Percentiles rank a stretch among this genome's conserved stretches.
phyloP scores from a whole-genome alignment of 2,797 vertebrate genomes.

The Nothura maculosa region DNA sequence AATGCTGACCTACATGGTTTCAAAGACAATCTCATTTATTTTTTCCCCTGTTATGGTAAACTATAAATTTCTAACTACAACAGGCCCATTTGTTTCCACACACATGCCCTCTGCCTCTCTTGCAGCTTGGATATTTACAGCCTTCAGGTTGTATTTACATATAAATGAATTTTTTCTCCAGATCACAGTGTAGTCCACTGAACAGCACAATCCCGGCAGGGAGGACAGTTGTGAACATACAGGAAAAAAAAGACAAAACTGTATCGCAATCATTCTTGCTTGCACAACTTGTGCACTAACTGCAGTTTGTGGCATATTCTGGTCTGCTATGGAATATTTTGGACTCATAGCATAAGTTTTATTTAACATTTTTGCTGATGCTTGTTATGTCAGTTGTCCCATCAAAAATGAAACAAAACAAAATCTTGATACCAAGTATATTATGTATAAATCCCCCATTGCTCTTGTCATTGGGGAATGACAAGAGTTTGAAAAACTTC shows the following conservation, averaged over 20 bases:
- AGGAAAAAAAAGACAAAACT: constrained; percentile 3
- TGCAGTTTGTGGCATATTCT: not conserved
- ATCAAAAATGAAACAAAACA: not conserved
- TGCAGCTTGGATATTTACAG: constrained; percentile 9
- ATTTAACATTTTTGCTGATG: not conserved
- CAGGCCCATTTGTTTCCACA: constrained; percentile 37
- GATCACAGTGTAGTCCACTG: not conserved
- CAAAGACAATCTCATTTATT: constrained; percentile 15
- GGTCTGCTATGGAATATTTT: not conserved
- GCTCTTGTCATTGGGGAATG: accelerated
- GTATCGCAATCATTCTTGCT: not conserved
- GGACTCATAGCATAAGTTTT: not conserved
- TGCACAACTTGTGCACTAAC: not conserved
- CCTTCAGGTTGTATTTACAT: constrained; percentile 53
- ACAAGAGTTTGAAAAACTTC: not conserved
- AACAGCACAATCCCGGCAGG: constrained; percentile 17
- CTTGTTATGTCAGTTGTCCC: not conserved
- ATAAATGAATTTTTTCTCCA: constrained; percentile 30
- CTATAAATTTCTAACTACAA: constrained; percentile 41
- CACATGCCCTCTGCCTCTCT: not conserved
- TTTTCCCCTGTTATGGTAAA: not conserved
- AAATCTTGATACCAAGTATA: not conserved
- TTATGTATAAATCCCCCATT: not conserved
- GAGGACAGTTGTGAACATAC: not conserved
- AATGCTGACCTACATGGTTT: constrained; percentile 39